Percentiles rank a stretch among this genome's conserved stretches.
phyloP scores from a whole-genome alignment of 92 coral and sea anemone genomes.

The Porites rus region DNA sequence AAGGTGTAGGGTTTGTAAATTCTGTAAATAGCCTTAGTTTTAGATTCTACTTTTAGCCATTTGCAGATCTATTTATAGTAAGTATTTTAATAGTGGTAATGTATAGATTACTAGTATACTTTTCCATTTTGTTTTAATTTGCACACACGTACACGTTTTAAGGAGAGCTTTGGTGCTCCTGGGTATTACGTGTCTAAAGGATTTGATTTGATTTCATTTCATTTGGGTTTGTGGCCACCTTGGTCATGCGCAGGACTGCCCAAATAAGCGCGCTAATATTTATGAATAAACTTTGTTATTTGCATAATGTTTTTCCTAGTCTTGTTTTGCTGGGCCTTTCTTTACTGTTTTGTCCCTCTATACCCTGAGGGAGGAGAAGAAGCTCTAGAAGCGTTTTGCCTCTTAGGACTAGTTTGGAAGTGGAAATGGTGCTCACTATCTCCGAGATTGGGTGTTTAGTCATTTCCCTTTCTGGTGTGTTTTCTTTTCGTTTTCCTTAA shows the following conservation, averaged over 20 bases:
- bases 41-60: too few species aligned
- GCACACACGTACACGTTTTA: too few species aligned
- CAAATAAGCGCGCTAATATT: neutral
- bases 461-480: neutral
- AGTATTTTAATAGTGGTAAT: too few species aligned
- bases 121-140: too few species aligned
- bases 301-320: neutral
- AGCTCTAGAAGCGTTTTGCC: conserved; percentile 7
- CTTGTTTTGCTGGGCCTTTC: neutral
- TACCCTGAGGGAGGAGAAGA: neutral
- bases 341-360: neutral
- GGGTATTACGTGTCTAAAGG: too few species aligned
- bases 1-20: too few species aligned
- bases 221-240: neutral
- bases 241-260: neutral
- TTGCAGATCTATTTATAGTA: too few species aligned
- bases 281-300: neutral
- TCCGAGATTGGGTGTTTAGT: conserved; percentile 7
- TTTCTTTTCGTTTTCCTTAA: neutral
- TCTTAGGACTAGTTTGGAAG: neutral
- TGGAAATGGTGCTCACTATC: conserved; percentile 1
- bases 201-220: too few species aligned
- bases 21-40: too few species aligned
- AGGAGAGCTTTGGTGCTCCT: too few species aligned
- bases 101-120: too few species aligned